Conservation (phyloP, 2,113 vertebrate genomes). For the Sminthopsis crassicaudata region DNA sequence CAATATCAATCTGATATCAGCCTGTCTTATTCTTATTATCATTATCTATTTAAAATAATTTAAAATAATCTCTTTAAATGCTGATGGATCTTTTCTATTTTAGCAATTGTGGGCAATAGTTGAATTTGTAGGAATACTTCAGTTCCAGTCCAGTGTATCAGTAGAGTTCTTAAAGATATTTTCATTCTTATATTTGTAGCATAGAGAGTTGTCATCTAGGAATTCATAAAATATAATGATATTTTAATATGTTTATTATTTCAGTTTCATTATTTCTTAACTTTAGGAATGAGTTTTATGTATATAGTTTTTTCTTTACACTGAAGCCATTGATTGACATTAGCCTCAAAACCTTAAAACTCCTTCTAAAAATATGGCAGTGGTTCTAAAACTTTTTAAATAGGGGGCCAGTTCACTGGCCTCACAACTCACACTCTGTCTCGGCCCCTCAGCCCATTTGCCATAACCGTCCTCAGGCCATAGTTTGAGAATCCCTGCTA, state of each 20-base stretch:
- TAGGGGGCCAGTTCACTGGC: too few species aligned
- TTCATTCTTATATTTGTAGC: not conserved
- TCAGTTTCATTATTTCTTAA: not conserved
- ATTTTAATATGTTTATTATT: not conserved
- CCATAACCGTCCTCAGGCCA: too few species aligned
- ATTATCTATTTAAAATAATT: not conserved
- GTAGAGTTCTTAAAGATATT: not conserved
- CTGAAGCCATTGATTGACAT: not conserved
- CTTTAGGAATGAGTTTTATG: constrained; percentile 17
- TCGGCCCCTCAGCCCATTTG: too few species aligned
- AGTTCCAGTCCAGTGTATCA: not conserved
- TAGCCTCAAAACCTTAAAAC: not conserved
- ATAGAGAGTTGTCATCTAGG: not conserved
- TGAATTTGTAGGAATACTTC: not conserved
- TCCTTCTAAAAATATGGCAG: constrained; percentile 8
- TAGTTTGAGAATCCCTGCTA: too few species aligned
- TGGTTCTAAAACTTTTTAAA: too few species aligned
- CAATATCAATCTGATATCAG: not conserved
- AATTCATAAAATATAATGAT: not conserved
- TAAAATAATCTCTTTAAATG: not conserved
- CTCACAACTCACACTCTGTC: too few species aligned
- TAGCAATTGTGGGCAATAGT: not conserved
- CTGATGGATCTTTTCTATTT: not conserved
- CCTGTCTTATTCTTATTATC: not conserved
- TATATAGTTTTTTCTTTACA: not conserved